A percentile compares a stretch with the other conserved stretches of the same genome.
These are phyloP conservation scores for Pholis gunnellus DNA, from an alignment of 2,113 vertebrate genomes.

Conservation along the genomic window DNA sequence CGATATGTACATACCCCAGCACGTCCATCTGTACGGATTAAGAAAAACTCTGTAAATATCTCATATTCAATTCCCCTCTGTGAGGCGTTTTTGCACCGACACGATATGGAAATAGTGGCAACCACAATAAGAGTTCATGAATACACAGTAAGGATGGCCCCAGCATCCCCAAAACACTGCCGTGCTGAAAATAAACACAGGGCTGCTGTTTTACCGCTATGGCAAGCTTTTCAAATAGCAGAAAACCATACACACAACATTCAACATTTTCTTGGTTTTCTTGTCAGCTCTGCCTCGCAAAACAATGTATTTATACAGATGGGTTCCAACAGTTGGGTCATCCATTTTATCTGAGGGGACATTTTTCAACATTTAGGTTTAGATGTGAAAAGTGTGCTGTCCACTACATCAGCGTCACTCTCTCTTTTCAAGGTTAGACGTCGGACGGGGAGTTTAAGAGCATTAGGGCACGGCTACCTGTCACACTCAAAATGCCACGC, in stretches of 20 bases:
- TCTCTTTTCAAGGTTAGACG: slow-evolving; percentile 74
- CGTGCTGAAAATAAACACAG: slow-evolving; percentile 70
- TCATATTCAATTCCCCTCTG: slow-evolving; percentile 62
- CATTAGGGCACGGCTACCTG: slow-evolving; percentile 46
- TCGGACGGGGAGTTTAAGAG: slow-evolving; percentile 50
- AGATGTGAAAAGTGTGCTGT: slow-evolving; percentile 61
- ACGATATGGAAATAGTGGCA: slow-evolving; percentile 70
- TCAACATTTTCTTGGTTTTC: slow-evolving; percentile 58
- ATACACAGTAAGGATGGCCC: slow-evolving; percentile 58
- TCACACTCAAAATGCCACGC: slow-evolving; percentile 31
- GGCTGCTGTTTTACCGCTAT: slow-evolving; percentile 31
- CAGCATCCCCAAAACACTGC: slow-evolving; percentile 60
- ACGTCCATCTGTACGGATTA: slow-evolving; percentile 72
- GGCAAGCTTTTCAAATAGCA: slow-evolving; percentile 60
- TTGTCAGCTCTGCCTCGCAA: slow-evolving; percentile 69
- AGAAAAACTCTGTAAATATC: slow-evolving; percentile 74
- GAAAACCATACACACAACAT: slow-evolving; percentile 49
- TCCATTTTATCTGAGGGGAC: slow-evolving; percentile 78
- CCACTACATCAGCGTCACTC: slow-evolving; percentile 78
- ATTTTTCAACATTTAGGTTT: slow-evolving; percentile 82
- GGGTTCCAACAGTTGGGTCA: slow-evolving; percentile 51
- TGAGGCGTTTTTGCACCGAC: slow-evolving; percentile 49
- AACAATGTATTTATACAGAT: slow-evolving; percentile 71
- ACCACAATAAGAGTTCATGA: slow-evolving; percentile 74
- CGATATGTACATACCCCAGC: slow-evolving; percentile 40